Evolutionary conservation across 2,888 invertebrate genomes (phyloP).

Genomic region (Aethes cnicana): DNA sequence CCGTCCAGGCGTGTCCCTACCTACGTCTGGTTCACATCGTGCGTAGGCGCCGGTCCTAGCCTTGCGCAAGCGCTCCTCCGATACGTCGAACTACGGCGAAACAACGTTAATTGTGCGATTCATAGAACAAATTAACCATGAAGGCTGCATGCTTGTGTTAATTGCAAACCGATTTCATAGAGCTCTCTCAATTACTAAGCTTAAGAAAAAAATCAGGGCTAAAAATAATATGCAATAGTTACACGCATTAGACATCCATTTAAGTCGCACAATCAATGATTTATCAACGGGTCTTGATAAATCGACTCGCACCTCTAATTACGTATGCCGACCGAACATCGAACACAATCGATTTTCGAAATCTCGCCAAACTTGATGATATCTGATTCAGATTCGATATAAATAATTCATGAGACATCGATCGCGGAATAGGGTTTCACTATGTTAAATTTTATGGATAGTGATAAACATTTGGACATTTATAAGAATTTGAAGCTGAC

Average conservation of each 20-base stretch:
- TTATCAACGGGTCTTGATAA: constrained; percentile 37
- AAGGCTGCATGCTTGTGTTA: constrained; percentile 54
- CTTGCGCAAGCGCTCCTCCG: constrained; percentile 49
- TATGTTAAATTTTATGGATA: constrained; percentile 61
- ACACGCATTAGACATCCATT: constrained; percentile 23
- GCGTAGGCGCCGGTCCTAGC: constrained; percentile 39
- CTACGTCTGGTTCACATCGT: constrained; percentile 38
- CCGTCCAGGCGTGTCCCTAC: constrained; percentile 43
- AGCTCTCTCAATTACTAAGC: constrained; percentile 35
- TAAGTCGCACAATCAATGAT: constrained; percentile 19
- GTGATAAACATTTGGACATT: constrained; percentile 48
- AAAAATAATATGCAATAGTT: constrained; percentile 16
- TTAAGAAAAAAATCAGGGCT: constrained; percentile 16
- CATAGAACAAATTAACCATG: constrained; percentile 65
- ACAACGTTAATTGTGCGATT: constrained; percentile 63
- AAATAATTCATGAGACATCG: constrained; percentile 70
- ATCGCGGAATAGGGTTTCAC: constrained; percentile 65
- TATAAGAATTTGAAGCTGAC: constrained; percentile 25
- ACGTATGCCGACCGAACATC: constrained; percentile 54
- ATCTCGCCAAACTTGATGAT: constrained; percentile 68
- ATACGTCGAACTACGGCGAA: constrained; percentile 46
- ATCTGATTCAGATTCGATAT: constrained; percentile 63
- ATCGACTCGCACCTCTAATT: constrained; percentile 50
- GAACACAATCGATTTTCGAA: constrained; percentile 67
- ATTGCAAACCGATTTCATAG: constrained; percentile 45